Evolutionary conservation across 64 coral and sea anemone genomes (phyloP).

Genomic region (Actinia tenebrosa): DNA sequence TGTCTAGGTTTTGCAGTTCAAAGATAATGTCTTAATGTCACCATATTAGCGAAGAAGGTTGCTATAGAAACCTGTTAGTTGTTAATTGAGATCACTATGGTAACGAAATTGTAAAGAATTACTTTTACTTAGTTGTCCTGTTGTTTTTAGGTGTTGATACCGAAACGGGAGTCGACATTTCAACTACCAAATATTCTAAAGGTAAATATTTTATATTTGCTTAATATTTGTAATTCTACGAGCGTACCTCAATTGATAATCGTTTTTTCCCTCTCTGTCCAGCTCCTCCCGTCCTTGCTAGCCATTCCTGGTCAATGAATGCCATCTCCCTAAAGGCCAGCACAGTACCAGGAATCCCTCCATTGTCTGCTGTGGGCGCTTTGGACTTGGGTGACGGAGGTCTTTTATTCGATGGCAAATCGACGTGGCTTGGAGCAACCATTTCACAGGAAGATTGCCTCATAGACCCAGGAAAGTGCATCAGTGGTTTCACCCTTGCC

Average conservation of each 20-base stretch:
- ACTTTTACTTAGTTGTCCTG: background rate
- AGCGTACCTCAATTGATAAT: background rate
- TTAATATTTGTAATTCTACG: background rate
- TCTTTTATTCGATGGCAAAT: constrained; percentile 47
- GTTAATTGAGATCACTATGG: background rate
- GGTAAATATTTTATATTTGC: background rate
- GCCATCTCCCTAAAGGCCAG: constrained; percentile 25
- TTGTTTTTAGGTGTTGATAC: background rate
- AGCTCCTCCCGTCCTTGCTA: constrained; percentile 42
- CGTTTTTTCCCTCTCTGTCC: background rate
- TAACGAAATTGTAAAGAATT: background rate
- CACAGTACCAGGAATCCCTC: constrained; percentile 52
- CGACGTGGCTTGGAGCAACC: constrained; percentile 32
- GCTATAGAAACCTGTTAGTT: too few species aligned
- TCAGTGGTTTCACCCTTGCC: constrained; percentile 60
- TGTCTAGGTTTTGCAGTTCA: too few species aligned
- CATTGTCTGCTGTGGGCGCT: constrained; percentile 34
- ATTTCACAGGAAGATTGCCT: constrained; percentile 42
- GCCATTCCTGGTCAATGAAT: constrained; percentile 48
- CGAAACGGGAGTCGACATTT: background rate
- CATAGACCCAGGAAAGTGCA: constrained; percentile 43
- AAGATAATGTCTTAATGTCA: too few species aligned
- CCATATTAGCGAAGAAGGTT: too few species aligned
- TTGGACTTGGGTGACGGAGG: constrained; percentile 27
- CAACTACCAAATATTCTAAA: background rate